phyloP scores from a whole-genome alignment of 1,140 invertebrate species.

The Goniozus legneri region DNA sequence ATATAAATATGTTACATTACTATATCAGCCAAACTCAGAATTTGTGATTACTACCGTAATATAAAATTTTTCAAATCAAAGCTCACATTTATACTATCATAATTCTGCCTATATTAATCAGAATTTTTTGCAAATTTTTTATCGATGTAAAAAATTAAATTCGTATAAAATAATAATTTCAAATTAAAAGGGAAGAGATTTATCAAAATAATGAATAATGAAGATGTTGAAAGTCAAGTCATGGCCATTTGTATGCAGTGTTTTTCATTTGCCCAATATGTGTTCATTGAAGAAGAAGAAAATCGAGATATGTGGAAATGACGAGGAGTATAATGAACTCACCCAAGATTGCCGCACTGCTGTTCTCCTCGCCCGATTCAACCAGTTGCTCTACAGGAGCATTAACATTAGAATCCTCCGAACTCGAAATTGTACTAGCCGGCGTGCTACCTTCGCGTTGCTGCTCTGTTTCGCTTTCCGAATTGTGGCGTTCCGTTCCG shows the following conservation, averaged over 20 bases:
- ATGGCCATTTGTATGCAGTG: too few species aligned
- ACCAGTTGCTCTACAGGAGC: slow-evolving; percentile 35
- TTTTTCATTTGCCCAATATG: too few species aligned
- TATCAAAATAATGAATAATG: too few species aligned
- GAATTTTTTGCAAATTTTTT: too few species aligned
- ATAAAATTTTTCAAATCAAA: too few species aligned
- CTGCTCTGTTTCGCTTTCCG: slow-evolving; percentile 41
- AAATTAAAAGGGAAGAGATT: slow-evolving; percentile 1
- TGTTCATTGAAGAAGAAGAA: slow-evolving; percentile 1
- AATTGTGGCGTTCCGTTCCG: slow-evolving; percentile 30
- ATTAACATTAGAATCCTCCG: slow-evolving; percentile 44
- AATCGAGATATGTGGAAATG: slow-evolving; percentile 19
- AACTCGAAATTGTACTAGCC: slow-evolving; percentile 47
- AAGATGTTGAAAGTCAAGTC: too few species aligned
- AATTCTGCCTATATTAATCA: too few species aligned
- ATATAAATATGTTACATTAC: too few species aligned
- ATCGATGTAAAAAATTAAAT: too few species aligned
- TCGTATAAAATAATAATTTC: slow-evolving; percentile 9
- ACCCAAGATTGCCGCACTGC: slow-evolving; percentile 40
- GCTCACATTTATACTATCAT: too few species aligned
- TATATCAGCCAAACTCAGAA: too few species aligned
- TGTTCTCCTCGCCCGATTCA: slow-evolving; percentile 40
- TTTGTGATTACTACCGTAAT: too few species aligned
- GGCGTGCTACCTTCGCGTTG: slow-evolving; percentile 48
- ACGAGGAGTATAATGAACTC: slow-evolving; percentile 25